Evolutionary conservation across 1,140 invertebrate genomes (phyloP), one percentile per base, ranked within the genome.

Genomic region (Onthophagus taurus): DNA sequence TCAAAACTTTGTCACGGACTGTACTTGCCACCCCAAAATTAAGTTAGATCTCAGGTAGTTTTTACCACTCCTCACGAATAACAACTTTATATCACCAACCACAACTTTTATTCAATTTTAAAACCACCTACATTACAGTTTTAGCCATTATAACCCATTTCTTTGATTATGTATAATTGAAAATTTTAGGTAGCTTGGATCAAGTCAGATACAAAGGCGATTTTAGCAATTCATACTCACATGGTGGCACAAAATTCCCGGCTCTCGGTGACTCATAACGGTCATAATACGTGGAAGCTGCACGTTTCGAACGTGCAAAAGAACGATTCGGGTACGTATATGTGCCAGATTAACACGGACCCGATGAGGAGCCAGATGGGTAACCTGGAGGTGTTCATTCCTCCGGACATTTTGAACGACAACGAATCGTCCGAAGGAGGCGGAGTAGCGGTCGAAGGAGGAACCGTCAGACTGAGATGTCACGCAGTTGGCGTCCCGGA

Each of bases 291-390:
- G 42, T 92, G 88, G 87, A 89, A 84, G 64, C 74, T 93, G 50
- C 82, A 88, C 67, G 81, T 93, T 57, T 76, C 78, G 47, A 86
- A 89, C 60, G 87, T 93, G 19, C 85, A 89, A 64, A 80, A 84
- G 54, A 87, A 87, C 59, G 89, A 92, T 65, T 84, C 82, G 2
- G 88, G 85, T 41, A 85, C 80, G 16, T 91, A 89, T 64, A 89
- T 89, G 84, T 92, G 88, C 64, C 89, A 92, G 67, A 81, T 93
- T 51, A 92, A 92, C 63, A 91, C 88, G 3, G 85, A 89, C 57
- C 89, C 89, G 4, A 90, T 90, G 85, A 77, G 80, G 56, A 85
- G 81, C 65, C 85, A 47, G 85, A 84, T 83, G 71, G 85, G 85
- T 38, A 77, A 80, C 55, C 72, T 90, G 61, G 76, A 81, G 44